Conservation (phyloP, 2,888 invertebrate genomes). For the Noctua janthina region DNA sequence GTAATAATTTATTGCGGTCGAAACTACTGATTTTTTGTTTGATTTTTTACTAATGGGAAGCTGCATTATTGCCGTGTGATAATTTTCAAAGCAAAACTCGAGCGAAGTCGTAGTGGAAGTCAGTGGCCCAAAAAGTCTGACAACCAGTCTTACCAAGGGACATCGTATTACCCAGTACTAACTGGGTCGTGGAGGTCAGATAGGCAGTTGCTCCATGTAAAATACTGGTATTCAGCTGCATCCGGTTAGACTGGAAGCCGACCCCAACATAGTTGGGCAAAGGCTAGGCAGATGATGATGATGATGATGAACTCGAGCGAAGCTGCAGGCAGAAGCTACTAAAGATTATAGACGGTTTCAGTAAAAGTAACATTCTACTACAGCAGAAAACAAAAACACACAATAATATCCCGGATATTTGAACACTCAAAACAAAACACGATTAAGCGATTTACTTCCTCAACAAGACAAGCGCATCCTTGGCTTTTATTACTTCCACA, state of each 20-base stretch:
- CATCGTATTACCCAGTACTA: too few species aligned
- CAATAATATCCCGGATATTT: background rate
- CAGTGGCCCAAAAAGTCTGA: too few species aligned
- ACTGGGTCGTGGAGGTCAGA: too few species aligned
- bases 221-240: too few species aligned
- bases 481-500: constrained; percentile 57
- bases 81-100: background rate
- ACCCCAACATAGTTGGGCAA: too few species aligned
- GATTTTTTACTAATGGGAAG: background rate
- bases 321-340: background rate
- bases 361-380: background rate
- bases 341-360: background rate
- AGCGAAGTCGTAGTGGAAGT: background rate
- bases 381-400: background rate
- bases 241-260: too few species aligned
- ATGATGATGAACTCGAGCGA: background rate
- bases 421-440: constrained; percentile 15
- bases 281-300: too few species aligned
- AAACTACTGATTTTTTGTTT: background rate
- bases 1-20: too few species aligned
- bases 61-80: background rate
- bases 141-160: too few species aligned
- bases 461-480: constrained; percentile 23
- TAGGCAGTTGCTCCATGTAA: too few species aligned
- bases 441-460: constrained; percentile 26